These are phyloP conservation scores for Aethes cnicana DNA, from an alignment of 2,888 invertebrate genomes.

Conservation along the genomic window DNA sequence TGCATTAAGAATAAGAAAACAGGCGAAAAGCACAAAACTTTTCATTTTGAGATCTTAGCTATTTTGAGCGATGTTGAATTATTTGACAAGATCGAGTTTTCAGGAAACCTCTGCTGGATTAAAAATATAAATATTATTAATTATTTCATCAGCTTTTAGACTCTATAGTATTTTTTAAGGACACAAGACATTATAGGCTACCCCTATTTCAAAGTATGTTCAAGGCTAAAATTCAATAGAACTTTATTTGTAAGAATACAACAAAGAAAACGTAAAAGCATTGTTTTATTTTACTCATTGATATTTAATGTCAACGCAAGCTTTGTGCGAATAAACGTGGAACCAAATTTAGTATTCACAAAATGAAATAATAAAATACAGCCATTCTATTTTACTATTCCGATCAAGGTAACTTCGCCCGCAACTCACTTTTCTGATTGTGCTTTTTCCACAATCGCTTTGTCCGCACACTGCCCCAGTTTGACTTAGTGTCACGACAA, in stretches of 20 bases:
- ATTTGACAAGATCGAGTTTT: not conserved
- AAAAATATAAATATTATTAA: not conserved
- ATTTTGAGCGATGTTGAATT: too few species aligned
- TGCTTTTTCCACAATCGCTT: conserved; percentile 73
- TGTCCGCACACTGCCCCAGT: conserved; percentile 86
- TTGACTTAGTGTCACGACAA: too few species aligned
- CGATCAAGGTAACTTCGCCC: conserved; percentile 2
- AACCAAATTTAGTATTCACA: not conserved
- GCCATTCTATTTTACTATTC: conserved; percentile 6
- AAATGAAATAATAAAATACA: not conserved
- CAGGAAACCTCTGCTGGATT: conserved; percentile 15
- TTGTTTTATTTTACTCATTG: too few species aligned
- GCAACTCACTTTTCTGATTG: conserved; percentile 62
- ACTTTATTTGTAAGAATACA: too few species aligned
- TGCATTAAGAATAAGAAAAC: conserved; percentile 7
- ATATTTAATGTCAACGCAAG: too few species aligned
- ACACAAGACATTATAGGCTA: too few species aligned
- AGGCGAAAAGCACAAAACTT: conserved; percentile 1
- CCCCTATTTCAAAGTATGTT: too few species aligned
- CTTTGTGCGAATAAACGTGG: not conserved
- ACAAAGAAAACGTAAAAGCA: conserved; percentile 7
- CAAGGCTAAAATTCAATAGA: too few species aligned
- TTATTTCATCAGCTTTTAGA: too few species aligned
- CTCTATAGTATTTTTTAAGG: too few species aligned
- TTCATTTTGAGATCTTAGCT: conserved; percentile 12